Evolutionary conservation across 2,113 vertebrate species (phyloP).

Genomic region (Garra rufa): DNA sequence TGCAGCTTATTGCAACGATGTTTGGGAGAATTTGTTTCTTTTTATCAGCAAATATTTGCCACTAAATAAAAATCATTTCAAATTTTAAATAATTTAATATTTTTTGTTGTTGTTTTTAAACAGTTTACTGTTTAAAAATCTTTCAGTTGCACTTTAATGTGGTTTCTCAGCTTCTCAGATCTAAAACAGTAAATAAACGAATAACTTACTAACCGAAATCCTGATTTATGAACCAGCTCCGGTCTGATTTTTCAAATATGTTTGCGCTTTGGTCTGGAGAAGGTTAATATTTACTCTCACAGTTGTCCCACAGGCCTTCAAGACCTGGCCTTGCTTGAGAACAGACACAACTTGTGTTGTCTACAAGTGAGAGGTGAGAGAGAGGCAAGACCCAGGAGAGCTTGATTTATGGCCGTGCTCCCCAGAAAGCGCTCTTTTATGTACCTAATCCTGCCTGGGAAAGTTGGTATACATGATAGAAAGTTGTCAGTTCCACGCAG

Average conservation of each 20-base stretch:
- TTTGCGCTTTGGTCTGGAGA: slow-evolving; percentile 16
- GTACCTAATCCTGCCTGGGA: slow-evolving; percentile 68
- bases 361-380: slow-evolving; percentile 52
- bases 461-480: slow-evolving; percentile 70
- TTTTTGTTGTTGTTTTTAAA: background rate
- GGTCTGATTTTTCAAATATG: background rate
- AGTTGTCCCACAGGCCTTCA: slow-evolving; percentile 57
- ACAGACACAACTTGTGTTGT: slow-evolving; percentile 58
- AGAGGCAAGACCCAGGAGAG: slow-evolving; percentile 50
- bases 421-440: slow-evolving; percentile 59
- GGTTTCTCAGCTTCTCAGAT: background rate
- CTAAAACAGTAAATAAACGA: background rate
- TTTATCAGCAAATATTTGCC: background rate
- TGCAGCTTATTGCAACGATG: background rate
- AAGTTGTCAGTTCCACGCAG: slow-evolving; percentile 69
- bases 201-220: slow-evolving; percentile 23
- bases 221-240: slow-evolving; percentile 34
- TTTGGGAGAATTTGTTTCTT: background rate
- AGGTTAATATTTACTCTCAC: slow-evolving; percentile 43
- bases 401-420: slow-evolving; percentile 65
- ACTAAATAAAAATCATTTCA: background rate
- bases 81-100: background rate
- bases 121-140: background rate
- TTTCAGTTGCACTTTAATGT: slow-evolving; percentile 8
- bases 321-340: slow-evolving; percentile 36